Evolutionary conservation across 2,797 vertebrate species (phyloP).

Genomic region (Sebastes hubbsi): DNA sequence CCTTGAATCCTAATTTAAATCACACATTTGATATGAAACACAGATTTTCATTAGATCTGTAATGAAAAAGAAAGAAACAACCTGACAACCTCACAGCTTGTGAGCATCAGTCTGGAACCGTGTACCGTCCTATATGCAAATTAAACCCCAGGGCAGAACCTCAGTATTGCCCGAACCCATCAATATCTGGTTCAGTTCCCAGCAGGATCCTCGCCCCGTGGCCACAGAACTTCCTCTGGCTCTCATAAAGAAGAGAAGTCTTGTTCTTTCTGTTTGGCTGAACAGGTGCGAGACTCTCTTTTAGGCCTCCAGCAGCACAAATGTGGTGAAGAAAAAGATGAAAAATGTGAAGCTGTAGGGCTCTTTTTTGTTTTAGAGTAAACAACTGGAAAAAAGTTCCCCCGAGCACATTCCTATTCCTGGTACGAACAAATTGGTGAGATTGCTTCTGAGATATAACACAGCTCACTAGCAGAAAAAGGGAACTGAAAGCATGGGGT

Average conservation of each 20-base stretch:
- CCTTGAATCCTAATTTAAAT: background rate
- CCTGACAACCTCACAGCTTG: background rate
- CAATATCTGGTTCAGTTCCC: slow-evolving; percentile 42
- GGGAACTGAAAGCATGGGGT: background rate
- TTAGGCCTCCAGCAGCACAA: background rate
- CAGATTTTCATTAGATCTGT: background rate
- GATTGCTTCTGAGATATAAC: background rate
- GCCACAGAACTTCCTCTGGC: background rate
- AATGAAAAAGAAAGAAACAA: background rate
- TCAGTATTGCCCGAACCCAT: slow-evolving; percentile 15
- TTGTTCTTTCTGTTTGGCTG: background rate
- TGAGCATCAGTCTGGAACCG: background rate
- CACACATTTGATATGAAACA: background rate
- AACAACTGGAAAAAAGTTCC: background rate
- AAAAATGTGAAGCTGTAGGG: background rate
- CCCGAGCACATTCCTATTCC: background rate
- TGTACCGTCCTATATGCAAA: background rate
- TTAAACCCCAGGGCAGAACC: slow-evolving; percentile 39
- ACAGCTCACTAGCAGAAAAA: background rate
- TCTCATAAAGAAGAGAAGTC: slow-evolving; percentile 58
- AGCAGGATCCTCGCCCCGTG: slow-evolving; percentile 21
- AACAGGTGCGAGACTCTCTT: slow-evolving; percentile 6
- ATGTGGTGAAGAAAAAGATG: background rate
- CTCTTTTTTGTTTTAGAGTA: background rate
- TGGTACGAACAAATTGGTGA: background rate